phyloP scores from a whole-genome alignment of 2,888 invertebrate genomes.

The Ferrisia virgata region DNA sequence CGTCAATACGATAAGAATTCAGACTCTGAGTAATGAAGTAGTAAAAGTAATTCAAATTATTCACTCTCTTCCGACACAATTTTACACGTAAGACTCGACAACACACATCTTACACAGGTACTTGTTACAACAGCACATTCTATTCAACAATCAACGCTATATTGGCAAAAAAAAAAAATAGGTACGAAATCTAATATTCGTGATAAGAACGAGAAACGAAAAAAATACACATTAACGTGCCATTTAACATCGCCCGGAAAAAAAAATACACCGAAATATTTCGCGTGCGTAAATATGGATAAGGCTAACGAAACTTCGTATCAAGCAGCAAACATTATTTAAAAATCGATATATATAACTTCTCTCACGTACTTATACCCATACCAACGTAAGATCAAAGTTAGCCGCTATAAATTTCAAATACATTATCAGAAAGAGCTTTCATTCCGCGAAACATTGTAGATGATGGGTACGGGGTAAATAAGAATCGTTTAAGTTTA shows the following conservation, averaged over 20 bases:
- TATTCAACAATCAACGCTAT: too few relatives aligned
- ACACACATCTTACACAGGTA: too few relatives aligned
- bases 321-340: not conserved
- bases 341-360: slow-evolving; percentile 1
- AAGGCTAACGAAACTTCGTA: not conserved
- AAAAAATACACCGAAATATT: not conserved
- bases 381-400: not conserved
- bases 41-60: too few relatives aligned
- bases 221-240: not conserved
- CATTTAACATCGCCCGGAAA: not conserved
- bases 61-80: too few relatives aligned
- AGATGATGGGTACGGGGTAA: not conserved
- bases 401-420: not conserved
- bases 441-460: not conserved
- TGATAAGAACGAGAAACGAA: not conserved
- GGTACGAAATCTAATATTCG: not conserved
- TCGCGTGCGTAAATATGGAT: not conserved
- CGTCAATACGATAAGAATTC: too few relatives aligned
- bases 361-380: not conserved
- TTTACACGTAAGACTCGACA: too few relatives aligned
- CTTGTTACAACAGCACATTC: too few relatives aligned
- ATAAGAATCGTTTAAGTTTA: not conserved
- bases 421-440: not conserved
- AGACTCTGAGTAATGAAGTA: too few relatives aligned
- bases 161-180: not conserved